Evolutionary conservation across 2,888 invertebrate genomes (phyloP), one percentile per base, ranked within the genome.

Genomic region (Microdon myrmicae): DNA sequence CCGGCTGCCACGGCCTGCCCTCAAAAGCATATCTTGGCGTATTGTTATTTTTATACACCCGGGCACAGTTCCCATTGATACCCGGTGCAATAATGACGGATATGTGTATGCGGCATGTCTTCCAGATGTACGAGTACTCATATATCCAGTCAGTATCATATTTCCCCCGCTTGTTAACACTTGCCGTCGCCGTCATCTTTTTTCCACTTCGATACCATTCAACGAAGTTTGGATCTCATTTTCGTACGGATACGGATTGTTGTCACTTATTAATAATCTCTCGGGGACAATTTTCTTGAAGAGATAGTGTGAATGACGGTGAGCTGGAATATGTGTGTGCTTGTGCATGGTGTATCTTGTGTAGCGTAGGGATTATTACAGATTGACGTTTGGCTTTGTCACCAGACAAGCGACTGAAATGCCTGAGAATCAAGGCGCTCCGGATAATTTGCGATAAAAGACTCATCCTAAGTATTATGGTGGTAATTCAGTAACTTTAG

Each of bases 181-280:
- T 64, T 64, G 64, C 64, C 64, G 43, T 51, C 51, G 32, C 37
- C 10, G 31, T 49, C 49, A 28, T 8, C 22, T 13, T 31, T 44
- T 26, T 45, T 53, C 59, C 49, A 55, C 55, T 61, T 20, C 43
- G 54, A 54, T 60, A 26, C 35, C 22, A 48, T 60, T 54, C 54
- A 55, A 43, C 35, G 35, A 19, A 39, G 48, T 34, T 61, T 49
- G 54, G 25, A 44, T 44, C 43, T 41, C 35, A 55, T 51, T 45
- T 55, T 35, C 61, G 26, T 49, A 37, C 48, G 51, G 35, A 56
- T 56, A 56, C 35, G 41, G 61, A 56, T 61, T 64, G 56, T 47
- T 64, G 64, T 64, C 64, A 53, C 51, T 64, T 64, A 64, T 64
- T 64, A 64, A 58, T 64, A 64, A 53, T 58, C 51, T 64, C 58